Evolutionary conservation across 2,797 vertebrate genomes (phyloP), one percentile per base, ranked within the genome.

Genomic region (Mustela erminea): DNA sequence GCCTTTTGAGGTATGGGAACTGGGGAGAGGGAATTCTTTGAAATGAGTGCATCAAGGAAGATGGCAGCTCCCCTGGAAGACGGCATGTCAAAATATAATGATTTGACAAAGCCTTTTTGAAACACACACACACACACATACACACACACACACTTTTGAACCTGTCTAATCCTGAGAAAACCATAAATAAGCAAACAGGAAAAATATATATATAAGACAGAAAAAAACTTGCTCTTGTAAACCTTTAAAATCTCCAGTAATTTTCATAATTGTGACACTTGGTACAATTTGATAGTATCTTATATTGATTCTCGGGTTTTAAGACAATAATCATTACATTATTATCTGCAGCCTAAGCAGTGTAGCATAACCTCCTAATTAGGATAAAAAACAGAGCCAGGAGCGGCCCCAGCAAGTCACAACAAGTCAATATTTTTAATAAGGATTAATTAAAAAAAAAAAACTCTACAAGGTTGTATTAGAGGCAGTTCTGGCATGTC

Each of bases 381-480:
- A 99, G 98, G 98, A 99, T 98, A 98, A 98, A 98, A 99, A 97
- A 97, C 98, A 97, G 96, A 98, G 98, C 98, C 98, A 98, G 98
- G 93, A 98, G 98, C 98, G 95, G 98, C 98, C 87, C 97, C 98
- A 97, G 98, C 98, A 98, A 99, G 97, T 98, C 98, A 98, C 98
- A 98, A 98, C 87, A 98, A 99, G 99, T 99, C 99, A 99, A 99
- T 99, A 99, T 99, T 99, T 99, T 99, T 99, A 99, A 99, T 99
- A 99, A 99, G 99, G 99, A 99, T 99, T 99, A 99, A 99, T 99
- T 99, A 99, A 90, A 93, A 98, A 99, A 98, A 99, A 99, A 98
- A 99, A 99, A 99, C 98, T 99, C 99, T 98, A 99, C 99, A 99
- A 99, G 99, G 99, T 99, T 99, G 99, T 99, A 99, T 99, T 99